Evolutionary conservation across 2,797 vertebrate species (phyloP).

Genomic region (Crocodylus rhombifer): DNA sequence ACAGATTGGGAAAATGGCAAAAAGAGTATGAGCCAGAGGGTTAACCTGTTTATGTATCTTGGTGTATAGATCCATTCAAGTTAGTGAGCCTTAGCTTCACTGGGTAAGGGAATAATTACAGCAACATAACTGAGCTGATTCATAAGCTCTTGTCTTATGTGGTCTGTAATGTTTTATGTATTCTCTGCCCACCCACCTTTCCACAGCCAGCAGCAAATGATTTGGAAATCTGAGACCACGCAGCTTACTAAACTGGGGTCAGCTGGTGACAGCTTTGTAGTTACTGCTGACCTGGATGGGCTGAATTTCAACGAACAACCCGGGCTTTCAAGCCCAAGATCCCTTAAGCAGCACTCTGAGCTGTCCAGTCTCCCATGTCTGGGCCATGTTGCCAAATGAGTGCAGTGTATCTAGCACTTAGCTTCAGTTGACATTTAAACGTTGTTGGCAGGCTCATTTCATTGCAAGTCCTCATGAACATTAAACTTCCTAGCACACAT

Average conservation of each 20-base stretch:
- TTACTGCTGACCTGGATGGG: not conserved
- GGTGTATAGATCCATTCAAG: not conserved
- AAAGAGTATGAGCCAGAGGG: not conserved
- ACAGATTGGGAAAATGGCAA: not conserved
- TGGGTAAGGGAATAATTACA: not conserved
- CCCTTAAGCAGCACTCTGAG: not conserved
- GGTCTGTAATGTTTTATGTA: not conserved
- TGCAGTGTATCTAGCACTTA: not conserved
- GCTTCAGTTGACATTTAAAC: not conserved
- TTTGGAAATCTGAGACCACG: not conserved
- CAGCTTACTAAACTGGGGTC: not conserved
- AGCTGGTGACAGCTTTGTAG: not conserved
- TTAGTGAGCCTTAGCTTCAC: not conserved
- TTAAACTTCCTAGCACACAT: not conserved
- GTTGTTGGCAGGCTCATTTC: constrained; percentile 6
- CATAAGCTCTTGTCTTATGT: not conserved
- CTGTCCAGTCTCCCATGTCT: not conserved
- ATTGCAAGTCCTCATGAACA: not conserved
- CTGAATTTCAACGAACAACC: not conserved
- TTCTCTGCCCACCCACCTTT: not conserved
- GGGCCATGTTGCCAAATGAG: not conserved
- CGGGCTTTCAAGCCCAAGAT: not conserved
- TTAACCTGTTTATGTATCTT: not conserved
- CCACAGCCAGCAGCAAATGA: not conserved
- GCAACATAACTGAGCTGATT: not conserved